These are phyloP conservation scores for Lindbergichthys nudifrons DNA, from an alignment of 2,797 vertebrate species.

Conservation along the genomic window DNA sequence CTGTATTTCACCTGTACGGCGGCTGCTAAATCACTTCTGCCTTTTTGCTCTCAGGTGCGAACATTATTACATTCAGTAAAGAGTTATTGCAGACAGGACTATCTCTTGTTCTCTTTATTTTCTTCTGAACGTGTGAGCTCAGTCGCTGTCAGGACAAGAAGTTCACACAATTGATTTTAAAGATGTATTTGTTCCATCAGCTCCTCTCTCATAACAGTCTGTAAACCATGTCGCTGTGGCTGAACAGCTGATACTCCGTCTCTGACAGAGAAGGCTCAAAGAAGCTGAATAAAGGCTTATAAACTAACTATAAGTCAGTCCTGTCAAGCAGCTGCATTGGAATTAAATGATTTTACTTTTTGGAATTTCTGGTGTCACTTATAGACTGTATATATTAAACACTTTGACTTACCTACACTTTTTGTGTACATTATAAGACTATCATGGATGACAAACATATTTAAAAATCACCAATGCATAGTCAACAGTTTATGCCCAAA, in stretches of 20 bases:
- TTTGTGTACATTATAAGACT: not conserved
- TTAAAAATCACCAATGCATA: not conserved
- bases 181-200: too few relatives aligned
- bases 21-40: not conserved
- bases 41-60: not conserved
- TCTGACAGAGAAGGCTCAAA: not conserved
- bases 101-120: too few relatives aligned
- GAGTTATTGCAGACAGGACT: not conserved
- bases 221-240: not conserved
- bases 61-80: not conserved
- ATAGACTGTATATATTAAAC: not conserved
- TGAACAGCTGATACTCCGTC: not conserved
- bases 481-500: not conserved
- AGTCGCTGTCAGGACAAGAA: not conserved
- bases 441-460: not conserved
- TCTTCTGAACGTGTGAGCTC: not conserved
- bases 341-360: too few relatives aligned
- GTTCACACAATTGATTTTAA: not conserved
- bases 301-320: not conserved
- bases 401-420: not conserved
- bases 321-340: not conserved
- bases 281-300: not conserved
- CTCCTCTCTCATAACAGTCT: not conserved
- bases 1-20: not conserved
- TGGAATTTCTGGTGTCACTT: too few relatives aligned